Evolutionary conservation across 2,797 vertebrate species (phyloP).

Genomic region (Sylvia borin): DNA sequence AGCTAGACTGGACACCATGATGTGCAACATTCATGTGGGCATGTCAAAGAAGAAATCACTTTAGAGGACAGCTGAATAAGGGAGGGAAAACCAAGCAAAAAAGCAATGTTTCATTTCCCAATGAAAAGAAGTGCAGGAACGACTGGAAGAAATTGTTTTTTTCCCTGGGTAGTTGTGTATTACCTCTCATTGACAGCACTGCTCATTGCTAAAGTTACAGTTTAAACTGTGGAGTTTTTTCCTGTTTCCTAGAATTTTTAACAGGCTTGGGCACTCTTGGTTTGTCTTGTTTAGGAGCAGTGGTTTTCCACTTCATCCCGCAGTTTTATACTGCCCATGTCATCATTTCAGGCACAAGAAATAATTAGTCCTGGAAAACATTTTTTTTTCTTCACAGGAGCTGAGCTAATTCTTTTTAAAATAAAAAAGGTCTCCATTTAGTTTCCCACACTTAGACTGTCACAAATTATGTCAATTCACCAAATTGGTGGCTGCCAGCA

Average conservation of each 20-base stretch:
- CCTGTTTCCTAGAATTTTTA: slow-evolving; percentile 34
- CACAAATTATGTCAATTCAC: slow-evolving; percentile 54
- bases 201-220: background rate
- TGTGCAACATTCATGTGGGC: background rate
- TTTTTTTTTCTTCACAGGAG: background rate
- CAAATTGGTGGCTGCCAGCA: slow-evolving; percentile 41
- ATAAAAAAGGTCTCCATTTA: slow-evolving; percentile 39
- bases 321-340: background rate
- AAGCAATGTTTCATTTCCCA: background rate
- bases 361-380: background rate
- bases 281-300: slow-evolving; percentile 2
- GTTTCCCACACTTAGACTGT: slow-evolving; percentile 36
- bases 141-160: background rate
- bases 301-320: slow-evolving; percentile 48
- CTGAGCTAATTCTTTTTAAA: background rate
- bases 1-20: background rate
- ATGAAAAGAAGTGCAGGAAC: background rate
- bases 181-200: background rate
- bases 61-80: background rate
- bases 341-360: slow-evolving; percentile 16
- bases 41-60: background rate
- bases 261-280: background rate
- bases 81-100: background rate
- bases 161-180: background rate
- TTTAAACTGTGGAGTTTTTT: background rate